Evolutionary conservation across 2,113 vertebrate genomes (phyloP).

Genomic region (Megaceryle torquata): DNA sequence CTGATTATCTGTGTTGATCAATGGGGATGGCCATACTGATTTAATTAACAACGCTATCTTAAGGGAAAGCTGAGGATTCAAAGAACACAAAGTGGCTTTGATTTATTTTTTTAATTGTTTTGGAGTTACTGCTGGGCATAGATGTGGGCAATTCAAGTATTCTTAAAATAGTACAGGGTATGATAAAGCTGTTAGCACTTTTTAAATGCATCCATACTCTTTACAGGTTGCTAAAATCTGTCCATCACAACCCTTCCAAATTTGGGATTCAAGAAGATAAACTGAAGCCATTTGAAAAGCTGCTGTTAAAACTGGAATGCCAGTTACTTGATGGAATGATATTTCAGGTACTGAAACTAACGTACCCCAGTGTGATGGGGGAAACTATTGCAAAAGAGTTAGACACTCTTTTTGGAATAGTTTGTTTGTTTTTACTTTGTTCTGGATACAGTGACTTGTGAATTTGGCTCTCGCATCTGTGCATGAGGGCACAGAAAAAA

Average conservation of each 20-base stretch:
- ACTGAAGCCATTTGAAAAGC: slow-evolving; percentile 96
- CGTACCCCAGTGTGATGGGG: not conserved
- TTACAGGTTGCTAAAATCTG: slow-evolving; percentile 92
- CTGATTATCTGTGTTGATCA: not conserved
- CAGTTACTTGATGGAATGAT: slow-evolving; percentile 94
- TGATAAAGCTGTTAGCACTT: not conserved
- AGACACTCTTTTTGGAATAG: not conserved
- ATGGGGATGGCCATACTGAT: not conserved
- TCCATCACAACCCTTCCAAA: slow-evolving; percentile 95
- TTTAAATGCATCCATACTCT: not conserved
- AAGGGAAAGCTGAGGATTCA: not conserved
- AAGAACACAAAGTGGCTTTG: not conserved
- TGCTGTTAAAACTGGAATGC: slow-evolving; percentile 91
- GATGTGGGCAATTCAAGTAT: not conserved
- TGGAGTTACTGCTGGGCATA: not conserved
- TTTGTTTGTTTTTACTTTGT: not conserved
- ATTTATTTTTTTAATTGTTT: not conserved
- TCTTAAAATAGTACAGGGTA: not conserved
- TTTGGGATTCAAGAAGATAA: slow-evolving; percentile 96
- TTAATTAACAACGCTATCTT: not conserved
- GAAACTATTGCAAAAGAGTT: not conserved
- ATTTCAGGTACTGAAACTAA: slow-evolving; percentile 85
- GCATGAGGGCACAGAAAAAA: not conserved
- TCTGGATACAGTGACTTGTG: not conserved
- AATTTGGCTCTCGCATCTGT: not conserved